These are phyloP conservation scores for Fundulus diaphanus DNA, from an alignment of 2,797 vertebrate genomes.

Conservation along the genomic window DNA sequence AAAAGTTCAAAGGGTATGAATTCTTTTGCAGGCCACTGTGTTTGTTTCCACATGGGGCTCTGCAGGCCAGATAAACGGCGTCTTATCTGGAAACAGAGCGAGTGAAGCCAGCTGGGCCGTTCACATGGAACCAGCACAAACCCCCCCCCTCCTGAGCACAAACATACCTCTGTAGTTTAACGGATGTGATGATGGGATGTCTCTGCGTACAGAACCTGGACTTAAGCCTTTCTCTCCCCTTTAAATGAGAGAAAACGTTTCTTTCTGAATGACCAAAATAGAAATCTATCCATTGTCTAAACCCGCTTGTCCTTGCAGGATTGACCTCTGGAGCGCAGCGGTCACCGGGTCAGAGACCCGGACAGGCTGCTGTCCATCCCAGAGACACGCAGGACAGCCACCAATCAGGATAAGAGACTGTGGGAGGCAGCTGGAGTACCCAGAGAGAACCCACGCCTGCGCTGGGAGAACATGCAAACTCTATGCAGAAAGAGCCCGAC, in stretches of 20 bases:
- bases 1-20: no score
- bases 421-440: neutral
- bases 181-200: neutral
- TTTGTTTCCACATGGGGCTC: neutral
- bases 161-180: neutral
- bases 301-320: neutral
- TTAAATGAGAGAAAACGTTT: neutral
- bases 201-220: neutral
- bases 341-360: neutral
- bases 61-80: neutral
- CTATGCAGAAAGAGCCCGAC: neutral
- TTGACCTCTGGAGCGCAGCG: neutral
- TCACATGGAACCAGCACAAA: neutral
- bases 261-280: no score
- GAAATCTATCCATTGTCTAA: no score
- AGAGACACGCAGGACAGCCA: neutral
- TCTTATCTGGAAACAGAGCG: neutral
- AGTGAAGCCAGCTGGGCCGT: neutral
- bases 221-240: neutral
- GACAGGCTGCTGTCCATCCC: neutral
- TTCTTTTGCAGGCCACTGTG: no score
- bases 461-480: no score
- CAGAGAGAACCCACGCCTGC: neutral
- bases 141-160: neutral
- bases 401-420: neutral